Percentiles rank a stretch among this genome's conserved stretches.
These are phyloP conservation scores for Buceros bicornis DNA, from an alignment of 2,797 vertebrate species.

Conservation along the genomic window DNA sequence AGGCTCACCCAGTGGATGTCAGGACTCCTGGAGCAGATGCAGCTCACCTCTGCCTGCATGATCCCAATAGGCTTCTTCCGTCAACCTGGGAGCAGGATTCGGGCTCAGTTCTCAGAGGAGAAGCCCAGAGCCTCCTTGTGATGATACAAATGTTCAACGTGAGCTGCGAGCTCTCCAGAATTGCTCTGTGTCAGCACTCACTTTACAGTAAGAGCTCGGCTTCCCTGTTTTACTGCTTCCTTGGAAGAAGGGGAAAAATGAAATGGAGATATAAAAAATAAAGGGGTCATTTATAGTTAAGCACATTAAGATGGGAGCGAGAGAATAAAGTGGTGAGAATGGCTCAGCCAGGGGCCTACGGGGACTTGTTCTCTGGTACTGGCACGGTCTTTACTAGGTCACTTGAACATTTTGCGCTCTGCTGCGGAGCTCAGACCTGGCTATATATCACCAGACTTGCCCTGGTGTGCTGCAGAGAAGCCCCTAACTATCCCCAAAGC, in stretches of 20 bases:
- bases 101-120: not conserved
- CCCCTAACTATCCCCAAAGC: not conserved
- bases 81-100: not conserved
- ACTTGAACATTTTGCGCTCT: conserved; percentile 45
- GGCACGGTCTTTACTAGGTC: conserved; percentile 2
- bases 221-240: conserved; percentile 22
- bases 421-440: conserved; percentile 14
- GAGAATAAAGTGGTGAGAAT: conserved; percentile 26
- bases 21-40: not conserved
- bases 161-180: not conserved
- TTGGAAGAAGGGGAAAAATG: conserved; percentile 44
- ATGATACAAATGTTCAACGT: not conserved
- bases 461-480: not conserved
- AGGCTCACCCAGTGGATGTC: not conserved
- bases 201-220: conserved; percentile 35
- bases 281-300: conserved; percentile 64
- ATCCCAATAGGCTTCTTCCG: not conserved
- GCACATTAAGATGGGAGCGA: conserved; percentile 18
- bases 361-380: conserved; percentile 50
- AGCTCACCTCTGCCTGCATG: not conserved
- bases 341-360: not conserved
- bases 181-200: not conserved
- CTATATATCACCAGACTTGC: not conserved
- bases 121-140: not conserved
- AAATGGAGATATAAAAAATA: conserved; percentile 60